Evolutionary conservation across 2,888 invertebrate species (phyloP), one percentile per base, ranked within the genome.

Genomic region (Ethmia dodecea): DNA sequence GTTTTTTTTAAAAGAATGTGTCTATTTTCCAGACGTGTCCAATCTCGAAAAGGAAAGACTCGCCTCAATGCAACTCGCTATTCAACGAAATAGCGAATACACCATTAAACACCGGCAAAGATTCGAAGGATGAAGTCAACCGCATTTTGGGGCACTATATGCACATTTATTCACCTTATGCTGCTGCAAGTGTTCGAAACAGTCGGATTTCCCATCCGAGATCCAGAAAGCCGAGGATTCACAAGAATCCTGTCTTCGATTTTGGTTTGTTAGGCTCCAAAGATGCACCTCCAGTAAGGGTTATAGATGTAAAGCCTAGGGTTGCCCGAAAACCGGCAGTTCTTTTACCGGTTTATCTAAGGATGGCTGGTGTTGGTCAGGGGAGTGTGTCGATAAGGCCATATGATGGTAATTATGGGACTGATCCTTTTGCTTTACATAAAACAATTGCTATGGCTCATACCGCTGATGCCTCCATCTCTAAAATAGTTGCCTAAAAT

Each of bases 21-120:
- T 25, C 40, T 35, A 45, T 34, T 67, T n/a, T 64, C 8, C 74
- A 83, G 83, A 77, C 74, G 0, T 80, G 79, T 16, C 80, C 83
- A 1, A 13, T 52, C 1, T 56, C 72, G 2, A 73, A 64, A 36
- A 52, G 76, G 4, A 64, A 53, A 29, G 43, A 49, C 24, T 57
- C 65, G 1, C 38, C 38, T 0, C 57, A 72, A 40, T 84, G 83
- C 52, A 47, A 44, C 14, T 54, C 54, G 30, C 45, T 78, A 14
- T 74, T 78, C 40, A 31, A 40, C 1, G 57, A 66, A 3, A 59
- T 78, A 16, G 50, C 51, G 1, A 57, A 55, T 16, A 16, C 56
- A 0, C 64, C 69, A 1, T 31, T 47, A 0, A 40, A 45, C 18
- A 40, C 47, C 2, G 52, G 40, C 10, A 62, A 55, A 30, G 15